These are phyloP conservation scores for Gandaritis pyraliata DNA, from an alignment of 2,888 invertebrate species.

Conservation along the genomic window DNA sequence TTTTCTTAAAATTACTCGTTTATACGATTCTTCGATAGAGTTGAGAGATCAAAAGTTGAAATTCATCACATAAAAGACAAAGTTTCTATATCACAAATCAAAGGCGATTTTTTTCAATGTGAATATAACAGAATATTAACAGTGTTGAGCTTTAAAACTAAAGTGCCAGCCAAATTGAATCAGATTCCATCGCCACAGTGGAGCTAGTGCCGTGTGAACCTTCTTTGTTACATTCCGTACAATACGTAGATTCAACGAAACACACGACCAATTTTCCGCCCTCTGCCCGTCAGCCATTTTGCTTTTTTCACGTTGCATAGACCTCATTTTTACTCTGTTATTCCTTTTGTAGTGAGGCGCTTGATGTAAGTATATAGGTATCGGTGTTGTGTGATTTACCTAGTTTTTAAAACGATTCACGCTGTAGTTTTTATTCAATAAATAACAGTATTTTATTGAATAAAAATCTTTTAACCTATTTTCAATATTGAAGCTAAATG, in stretches of 20 bases:
- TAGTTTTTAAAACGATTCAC: background rate
- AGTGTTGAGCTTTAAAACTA: slow-evolving; percentile 1
- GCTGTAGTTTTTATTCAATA: background rate
- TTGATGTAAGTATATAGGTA: slow-evolving; percentile 1
- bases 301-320: slow-evolving; percentile 25
- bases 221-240: slow-evolving; percentile 22
- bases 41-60: too few species aligned
- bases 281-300: slow-evolving; percentile 26
- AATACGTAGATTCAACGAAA: slow-evolving; percentile 23
- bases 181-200: slow-evolving; percentile 14
- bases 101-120: too few species aligned
- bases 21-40: too few species aligned
- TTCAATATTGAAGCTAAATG: too few species aligned
- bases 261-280: slow-evolving; percentile 33
- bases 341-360: slow-evolving; percentile 24
- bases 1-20: too few species aligned
- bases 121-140: background rate
- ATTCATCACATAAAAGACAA: too few species aligned
- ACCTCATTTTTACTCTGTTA: slow-evolving; percentile 25
- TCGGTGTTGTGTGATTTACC: slow-evolving; percentile 1
- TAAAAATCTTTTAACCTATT: too few species aligned
- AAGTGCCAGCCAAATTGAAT: slow-evolving; percentile 9
- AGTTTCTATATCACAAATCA: too few species aligned
- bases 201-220: slow-evolving; percentile 12
- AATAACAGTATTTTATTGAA: too few species aligned